phyloP scores from a whole-genome alignment of 1,140 invertebrate genomes.

The Plectus sambesii region DNA sequence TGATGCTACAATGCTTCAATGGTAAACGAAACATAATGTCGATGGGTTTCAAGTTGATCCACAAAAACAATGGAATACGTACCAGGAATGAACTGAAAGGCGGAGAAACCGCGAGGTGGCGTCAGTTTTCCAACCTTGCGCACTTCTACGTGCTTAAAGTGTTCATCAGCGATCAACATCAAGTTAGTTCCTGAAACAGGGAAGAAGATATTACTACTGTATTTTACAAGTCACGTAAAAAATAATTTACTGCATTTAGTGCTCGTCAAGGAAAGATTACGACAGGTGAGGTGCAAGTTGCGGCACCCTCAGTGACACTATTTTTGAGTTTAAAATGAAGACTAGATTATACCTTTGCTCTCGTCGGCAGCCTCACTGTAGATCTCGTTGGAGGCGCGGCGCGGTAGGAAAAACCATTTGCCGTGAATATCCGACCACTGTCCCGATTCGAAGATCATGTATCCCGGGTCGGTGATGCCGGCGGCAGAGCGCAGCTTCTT shows the following conservation, averaged over 20 bases:
- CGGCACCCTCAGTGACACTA: no score
- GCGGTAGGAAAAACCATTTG: conserved; percentile 82
- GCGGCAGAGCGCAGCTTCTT: background rate
- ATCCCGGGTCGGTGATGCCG: conserved; percentile 55
- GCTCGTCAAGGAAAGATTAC: no score
- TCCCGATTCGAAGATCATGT: conserved; percentile 87
- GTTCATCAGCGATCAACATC: conserved; percentile 15
- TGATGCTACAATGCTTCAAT: no score
- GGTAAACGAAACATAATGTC: no score
- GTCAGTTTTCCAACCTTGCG: conserved; percentile 14
- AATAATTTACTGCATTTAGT: no score
- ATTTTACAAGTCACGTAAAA: no score
- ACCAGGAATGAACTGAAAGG: conserved; percentile 23
- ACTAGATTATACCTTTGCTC: conserved; percentile 70
- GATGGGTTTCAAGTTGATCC: no score
- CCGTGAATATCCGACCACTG: conserved; percentile 69
- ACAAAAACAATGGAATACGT: no score
- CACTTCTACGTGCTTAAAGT: conserved; percentile 13
- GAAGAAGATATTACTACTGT: no score
- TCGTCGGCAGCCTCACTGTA: conserved; percentile 85
- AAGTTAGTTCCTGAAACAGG: conserved; percentile 40
- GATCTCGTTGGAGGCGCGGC: conserved; percentile 62
- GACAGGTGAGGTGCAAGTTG: no score
- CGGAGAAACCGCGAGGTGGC: conserved; percentile 14
- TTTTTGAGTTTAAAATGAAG: no score